Conservation (phyloP, 2,797 vertebrate genomes). For the Hozukius guyotensis region DNA sequence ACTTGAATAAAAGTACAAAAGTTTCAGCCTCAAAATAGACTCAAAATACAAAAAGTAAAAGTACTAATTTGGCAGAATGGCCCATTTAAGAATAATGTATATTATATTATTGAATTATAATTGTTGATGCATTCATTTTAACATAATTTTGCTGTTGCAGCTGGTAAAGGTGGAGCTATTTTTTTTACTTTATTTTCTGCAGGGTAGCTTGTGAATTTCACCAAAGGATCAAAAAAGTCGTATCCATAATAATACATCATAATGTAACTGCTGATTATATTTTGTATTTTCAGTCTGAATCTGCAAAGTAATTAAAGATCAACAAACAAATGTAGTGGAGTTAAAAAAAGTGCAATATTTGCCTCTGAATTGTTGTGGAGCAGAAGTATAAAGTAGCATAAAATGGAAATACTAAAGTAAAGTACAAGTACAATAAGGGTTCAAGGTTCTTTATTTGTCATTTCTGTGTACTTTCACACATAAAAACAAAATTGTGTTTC, state of each 20-base stretch:
- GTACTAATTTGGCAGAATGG: not conserved
- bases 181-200: not conserved
- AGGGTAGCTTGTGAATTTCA: not conserved
- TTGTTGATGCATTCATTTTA: not conserved
- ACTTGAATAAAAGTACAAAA: not conserved
- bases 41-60: not conserved
- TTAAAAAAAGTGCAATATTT: not conserved
- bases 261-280: not conserved
- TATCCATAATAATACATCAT: not conserved
- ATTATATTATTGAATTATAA: not conserved
- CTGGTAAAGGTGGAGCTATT: not conserved
- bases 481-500: no score
- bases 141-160: not conserved
- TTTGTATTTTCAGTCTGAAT: not conserved
- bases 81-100: not conserved
- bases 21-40: not conserved
- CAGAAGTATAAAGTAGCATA: no score
- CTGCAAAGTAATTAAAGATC: not conserved
- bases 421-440: not conserved
- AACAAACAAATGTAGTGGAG: not conserved
- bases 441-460: no score
- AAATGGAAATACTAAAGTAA: no score
- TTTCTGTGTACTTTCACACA: no score
- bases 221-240: not conserved
- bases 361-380: no score